phyloP scores from a whole-genome alignment of 2,113 vertebrate genomes.

The Paramormyrops kingsleyae region DNA sequence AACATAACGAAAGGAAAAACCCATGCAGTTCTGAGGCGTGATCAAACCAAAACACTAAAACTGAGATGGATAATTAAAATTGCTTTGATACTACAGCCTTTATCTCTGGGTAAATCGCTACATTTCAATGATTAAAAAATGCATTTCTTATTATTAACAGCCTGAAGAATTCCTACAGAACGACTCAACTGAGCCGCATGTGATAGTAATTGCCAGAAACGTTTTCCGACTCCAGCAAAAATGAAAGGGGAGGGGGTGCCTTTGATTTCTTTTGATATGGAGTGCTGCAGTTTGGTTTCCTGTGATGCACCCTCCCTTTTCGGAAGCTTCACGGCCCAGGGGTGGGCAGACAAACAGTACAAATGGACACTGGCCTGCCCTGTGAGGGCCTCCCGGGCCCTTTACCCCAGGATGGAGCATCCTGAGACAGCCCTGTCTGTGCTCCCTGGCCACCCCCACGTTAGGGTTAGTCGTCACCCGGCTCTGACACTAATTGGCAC shows the following conservation, averaged over 20 bases:
- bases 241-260: not conserved
- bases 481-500: conserved; percentile 36
- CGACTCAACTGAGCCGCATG: not conserved
- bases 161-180: not conserved
- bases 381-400: not conserved
- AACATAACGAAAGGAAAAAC: not conserved
- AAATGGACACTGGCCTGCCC: not conserved
- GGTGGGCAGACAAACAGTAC: not conserved
- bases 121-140: conserved; percentile 5
- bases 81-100: not conserved
- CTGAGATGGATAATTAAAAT: not conserved
- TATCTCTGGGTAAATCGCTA: not conserved
- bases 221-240: not conserved
- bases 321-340: not conserved
- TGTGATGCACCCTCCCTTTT: not conserved
- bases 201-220: not conserved
- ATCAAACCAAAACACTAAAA: not conserved
- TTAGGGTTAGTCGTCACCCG: conserved; percentile 20
- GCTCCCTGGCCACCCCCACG: conserved; percentile 27
- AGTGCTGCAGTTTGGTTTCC: not conserved
- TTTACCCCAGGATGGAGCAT: conserved; percentile 3
- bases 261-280: not conserved
- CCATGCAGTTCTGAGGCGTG: not conserved
- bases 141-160: not conserved
- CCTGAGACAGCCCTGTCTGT: conserved; percentile 20